Base-by-base conservation (phyloP, 1,140 invertebrate genomes). In the Teleopsis dalmanni region DNA sequence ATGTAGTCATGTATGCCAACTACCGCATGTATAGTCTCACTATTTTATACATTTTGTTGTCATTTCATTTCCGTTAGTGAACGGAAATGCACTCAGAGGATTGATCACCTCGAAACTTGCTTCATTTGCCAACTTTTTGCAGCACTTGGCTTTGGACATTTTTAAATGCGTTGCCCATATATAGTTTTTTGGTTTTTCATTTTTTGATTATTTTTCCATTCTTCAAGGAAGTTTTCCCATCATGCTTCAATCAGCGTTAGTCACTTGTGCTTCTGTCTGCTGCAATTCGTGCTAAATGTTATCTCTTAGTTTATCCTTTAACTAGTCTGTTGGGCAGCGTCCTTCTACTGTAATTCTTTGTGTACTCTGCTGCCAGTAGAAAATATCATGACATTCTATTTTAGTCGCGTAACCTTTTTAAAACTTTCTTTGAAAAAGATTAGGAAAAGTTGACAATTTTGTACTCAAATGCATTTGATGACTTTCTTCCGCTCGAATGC, bases 401-500 rank as follows among this genome's bases (percentile, higher is more conserved):
- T 43, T 31, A 10, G 25, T 29, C 41, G 41, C 41, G 25, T 43
- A 27, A 16, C 25, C n/a, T n/a, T n/a, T n/a, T n/a, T n/a, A n/a
- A n/a, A n/a, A n/a, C n/a, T n/a, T n/a, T n/a, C n/a, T n/a, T n/a
- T n/a, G n/a, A n/a, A n/a, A n/a, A n/a, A n/a, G n/a, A n/a, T n/a
- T n/a, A n/a, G n/a, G n/a, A n/a, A n/a, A n/a, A 1, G 3, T 23
- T 14, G 18, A 41, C 10, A 5, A 21, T 11, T 25, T 4, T 41
- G 10, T 54, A 27, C 25, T 54, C 41, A 26, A 42, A 50, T 49
- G 56, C 48, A 52, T 62, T 55, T 59, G 61, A 57, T 63, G 61
- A 57, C 60, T 63, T 63, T 60, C 57, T 57, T 60, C 49, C 51
- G 55, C 56, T 51, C 44, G 55, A 48, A 45, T 55, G 57, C 52